Base-by-base conservation (phyloP, 2,797 vertebrate genomes). In the Sciaenops ocellatus region DNA sequence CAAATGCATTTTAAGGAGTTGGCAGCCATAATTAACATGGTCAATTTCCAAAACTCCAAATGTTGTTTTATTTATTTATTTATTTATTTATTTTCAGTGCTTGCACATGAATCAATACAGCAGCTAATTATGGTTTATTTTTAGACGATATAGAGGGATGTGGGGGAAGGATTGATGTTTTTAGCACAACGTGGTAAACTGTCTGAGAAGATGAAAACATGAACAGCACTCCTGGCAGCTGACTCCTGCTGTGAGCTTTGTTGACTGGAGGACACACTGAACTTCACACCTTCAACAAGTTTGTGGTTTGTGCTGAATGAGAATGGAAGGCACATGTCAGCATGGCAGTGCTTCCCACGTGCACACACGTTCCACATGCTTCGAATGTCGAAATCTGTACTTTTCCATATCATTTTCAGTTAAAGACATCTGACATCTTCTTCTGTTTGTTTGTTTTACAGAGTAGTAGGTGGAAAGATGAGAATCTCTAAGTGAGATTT, bases 1-100 rank as follows among this genome's bases (percentile, higher is more conserved):
- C 78, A 90, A 89, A 87, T 92, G 48, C 82, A 87, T 94, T 91
- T 92, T 86, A 91, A 89, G 76, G 75, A 85, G 84, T 89, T 86
- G 86, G 71, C 81, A 63, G 52, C 63, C 56, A 56, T 83, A 90
- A 91, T 90, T 91, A 89, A 87, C 38, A 50, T 48, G 54, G 80
- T 74, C 67, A 85, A 79, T 85, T 87, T 91, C 81, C 76, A 87
- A 83, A 89, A 84, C 69, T 78, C 76, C 41, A 84, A 81, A 86
- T 80, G 76, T 78, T 82, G 62, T 82, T 72, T 82, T 41, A 59
- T 76, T 16, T 65, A 3, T 1, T 38, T 56, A 50, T 70, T 2
- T 20, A n/a, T 48, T 28, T 57, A 11, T 55, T 65, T 38, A 38
- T 71, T 64, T 44, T 17, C 1, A 51, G 3, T 46, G 41, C 56